phyloP scores from a whole-genome alignment of 30 jellyfish, hydroid and myxozoan genomes.

The Phacellophora camtschatica region DNA sequence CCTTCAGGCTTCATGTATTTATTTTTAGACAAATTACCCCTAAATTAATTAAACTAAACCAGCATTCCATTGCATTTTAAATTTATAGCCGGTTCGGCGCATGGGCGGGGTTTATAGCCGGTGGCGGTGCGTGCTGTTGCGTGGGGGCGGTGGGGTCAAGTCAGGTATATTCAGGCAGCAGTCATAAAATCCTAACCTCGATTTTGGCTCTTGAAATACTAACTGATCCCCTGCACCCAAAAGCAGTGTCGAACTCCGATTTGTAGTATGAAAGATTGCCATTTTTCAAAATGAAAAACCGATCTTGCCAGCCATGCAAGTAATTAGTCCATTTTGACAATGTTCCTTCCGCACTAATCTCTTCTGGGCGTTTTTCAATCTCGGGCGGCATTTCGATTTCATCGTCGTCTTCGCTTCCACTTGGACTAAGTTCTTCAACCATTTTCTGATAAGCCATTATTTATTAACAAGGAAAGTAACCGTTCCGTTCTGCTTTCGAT shows the following conservation, averaged over 20 bases:
- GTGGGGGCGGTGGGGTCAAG: too few species aligned
- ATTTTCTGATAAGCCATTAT: too few species aligned
- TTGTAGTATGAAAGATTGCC: slow-evolving; percentile 92
- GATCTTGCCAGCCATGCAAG: slow-evolving; percentile 98
- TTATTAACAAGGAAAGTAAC: too few species aligned
- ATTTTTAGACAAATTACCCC: too few species aligned
- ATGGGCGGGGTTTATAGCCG: too few species aligned
- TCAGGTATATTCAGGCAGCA: too few species aligned
- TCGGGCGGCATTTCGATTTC: slow-evolving; percentile 52
- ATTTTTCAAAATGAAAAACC: slow-evolving; percentile 73
- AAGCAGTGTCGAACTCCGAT: slow-evolving; percentile 90
- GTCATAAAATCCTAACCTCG: slow-evolving; percentile 73
- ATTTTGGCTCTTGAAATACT: slow-evolving; percentile 79
- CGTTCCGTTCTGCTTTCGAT: too few species aligned
- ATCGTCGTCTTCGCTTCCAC: slow-evolving; percentile 63
- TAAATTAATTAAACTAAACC: too few species aligned
- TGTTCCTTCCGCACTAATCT: slow-evolving; percentile 78
- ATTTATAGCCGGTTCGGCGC: too few species aligned
- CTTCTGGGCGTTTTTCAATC: slow-evolving; percentile 34
- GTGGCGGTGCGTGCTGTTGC: too few species aligned
- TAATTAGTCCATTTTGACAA: slow-evolving; percentile 98
- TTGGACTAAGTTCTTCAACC: slow-evolving; percentile 60
- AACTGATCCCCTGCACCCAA: slow-evolving; percentile 97
- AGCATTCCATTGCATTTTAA: too few species aligned
- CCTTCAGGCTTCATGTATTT: too few species aligned